Percentiles rank a stretch among this genome's conserved stretches.
These are phyloP conservation scores for Hoplodrina ambigua DNA, from an alignment of 2,888 invertebrate species.

Conservation along the genomic window DNA sequence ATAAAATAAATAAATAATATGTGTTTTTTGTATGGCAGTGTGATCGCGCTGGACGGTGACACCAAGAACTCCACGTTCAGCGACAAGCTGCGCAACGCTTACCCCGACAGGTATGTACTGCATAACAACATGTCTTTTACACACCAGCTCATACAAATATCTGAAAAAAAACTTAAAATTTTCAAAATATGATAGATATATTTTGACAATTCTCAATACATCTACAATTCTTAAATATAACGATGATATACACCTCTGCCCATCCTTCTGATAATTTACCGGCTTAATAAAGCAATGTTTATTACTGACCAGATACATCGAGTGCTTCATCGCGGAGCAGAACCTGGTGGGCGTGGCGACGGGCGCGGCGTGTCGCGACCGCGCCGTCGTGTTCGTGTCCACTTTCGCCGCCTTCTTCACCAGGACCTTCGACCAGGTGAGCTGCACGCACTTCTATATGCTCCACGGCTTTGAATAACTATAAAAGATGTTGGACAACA, in stretches of 20 bases:
- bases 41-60: slow-evolving; percentile 99
- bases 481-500: too few species aligned
- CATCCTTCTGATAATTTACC: too few species aligned
- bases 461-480: background rate
- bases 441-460: background rate
- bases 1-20: too few species aligned
- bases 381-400: slow-evolving; percentile 98
- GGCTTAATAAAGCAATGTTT: too few species aligned
- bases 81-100: slow-evolving; percentile 95
- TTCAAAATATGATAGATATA: too few species aligned
- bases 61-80: slow-evolving; percentile 99
- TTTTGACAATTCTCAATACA: too few species aligned
- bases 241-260: too few species aligned
- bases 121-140: background rate
- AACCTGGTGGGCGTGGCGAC: slow-evolving; percentile 99
- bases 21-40: slow-evolving; percentile 87
- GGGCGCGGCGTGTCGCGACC: slow-evolving; percentile 97
- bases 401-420: slow-evolving; percentile 99
- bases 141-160: background rate
- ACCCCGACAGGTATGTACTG: slow-evolving; percentile 87
- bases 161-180: background rate
- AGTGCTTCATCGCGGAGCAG: slow-evolving; percentile 99
- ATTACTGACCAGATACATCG: slow-evolving; percentile 93
- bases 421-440: slow-evolving; percentile 98
- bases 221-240: too few species aligned